Evolutionary conservation across 1,140 invertebrate species (phyloP), one percentile per base, ranked within the genome.

Genomic region (Leptinotarsa undecemlineata): DNA sequence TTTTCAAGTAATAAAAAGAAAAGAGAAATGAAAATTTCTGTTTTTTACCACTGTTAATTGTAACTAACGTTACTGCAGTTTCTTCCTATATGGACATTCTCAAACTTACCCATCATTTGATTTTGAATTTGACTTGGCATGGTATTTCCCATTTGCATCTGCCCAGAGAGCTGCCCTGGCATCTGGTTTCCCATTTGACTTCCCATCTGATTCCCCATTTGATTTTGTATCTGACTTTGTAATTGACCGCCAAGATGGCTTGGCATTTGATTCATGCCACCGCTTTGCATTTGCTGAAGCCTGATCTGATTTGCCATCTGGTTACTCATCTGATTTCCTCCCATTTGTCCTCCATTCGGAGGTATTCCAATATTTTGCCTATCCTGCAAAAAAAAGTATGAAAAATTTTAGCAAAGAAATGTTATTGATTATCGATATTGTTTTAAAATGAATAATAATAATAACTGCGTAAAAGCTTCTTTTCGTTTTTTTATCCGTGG

Each of bases 51-150:
- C n/a, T n/a, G n/a, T n/a, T n/a, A n/a, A n/a, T n/a, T n/a, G n/a
- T n/a, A n/a, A n/a, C n/a, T n/a, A n/a, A n/a, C n/a, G n/a, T n/a
- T n/a, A n/a, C n/a, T n/a, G n/a, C n/a, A n/a, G n/a, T n/a, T n/a
- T n/a, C n/a, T n/a, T n/a, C n/a, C n/a, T n/a, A n/a, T n/a, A n/a
- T n/a, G n/a, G n/a, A n/a, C n/a, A n/a, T n/a, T n/a, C n/a, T n/a
- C 11, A 42, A 42, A 78, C 71, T 82, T 79, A 78, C 81, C 81
- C 63, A 77, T 79, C 69, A 83, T 79, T 78, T 78, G 79, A 75
- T 80, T 81, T 20, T 83, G 83, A 79, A 89, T 86, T 78, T 78
- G 79, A 73, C 79, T 80, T 19, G 83, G 83, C 80, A 89, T 86
- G 68, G 81, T 85, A 33, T 83, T 82, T 47, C 82, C 84, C 78